These are phyloP conservation scores for Chromoteleia sp. DNA, from an alignment of 2,888 invertebrate genomes.

Conservation along the genomic window DNA sequence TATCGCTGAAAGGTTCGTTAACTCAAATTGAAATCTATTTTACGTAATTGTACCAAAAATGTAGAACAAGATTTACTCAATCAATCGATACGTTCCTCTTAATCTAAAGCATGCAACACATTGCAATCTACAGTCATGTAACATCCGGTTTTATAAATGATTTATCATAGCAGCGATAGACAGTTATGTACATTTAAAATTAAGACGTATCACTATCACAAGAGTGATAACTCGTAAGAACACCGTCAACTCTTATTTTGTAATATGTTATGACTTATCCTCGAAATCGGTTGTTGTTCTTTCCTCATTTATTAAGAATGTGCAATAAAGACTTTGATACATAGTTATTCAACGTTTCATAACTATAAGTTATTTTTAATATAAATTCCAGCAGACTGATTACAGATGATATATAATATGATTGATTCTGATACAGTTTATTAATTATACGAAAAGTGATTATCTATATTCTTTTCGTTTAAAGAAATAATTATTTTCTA, in stretches of 20 bases:
- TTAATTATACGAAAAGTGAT: too few species aligned
- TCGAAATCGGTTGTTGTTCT: constrained; percentile 16
- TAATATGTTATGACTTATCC: constrained; percentile 27
- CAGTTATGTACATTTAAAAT: constrained; percentile 25
- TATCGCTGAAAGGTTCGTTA: too few species aligned
- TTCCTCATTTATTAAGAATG: constrained; percentile 7
- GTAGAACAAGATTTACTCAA: constrained; percentile 4
- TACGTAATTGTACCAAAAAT: constrained; percentile 13
- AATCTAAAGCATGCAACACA: constrained; percentile 44
- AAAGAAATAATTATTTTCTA: too few species aligned
- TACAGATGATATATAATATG: too few species aligned
- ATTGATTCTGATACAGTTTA: too few species aligned
- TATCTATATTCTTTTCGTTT: too few species aligned
- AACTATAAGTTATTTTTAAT: too few species aligned
- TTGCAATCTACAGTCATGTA: constrained; percentile 49
- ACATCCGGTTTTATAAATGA: constrained; percentile 47
- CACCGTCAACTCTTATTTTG: constrained; percentile 33
- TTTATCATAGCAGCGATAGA: constrained; percentile 42
- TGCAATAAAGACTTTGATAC: too few species aligned
- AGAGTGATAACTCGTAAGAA: constrained; percentile 23
- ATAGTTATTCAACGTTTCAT: too few species aligned
- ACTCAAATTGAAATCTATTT: background rate
- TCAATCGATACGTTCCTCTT: constrained; percentile 9
- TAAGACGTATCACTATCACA: constrained; percentile 32
- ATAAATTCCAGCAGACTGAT: too few species aligned